Base-by-base conservation (phyloP, 2,113 vertebrate species). In the Emydura subglobosa region DNA sequence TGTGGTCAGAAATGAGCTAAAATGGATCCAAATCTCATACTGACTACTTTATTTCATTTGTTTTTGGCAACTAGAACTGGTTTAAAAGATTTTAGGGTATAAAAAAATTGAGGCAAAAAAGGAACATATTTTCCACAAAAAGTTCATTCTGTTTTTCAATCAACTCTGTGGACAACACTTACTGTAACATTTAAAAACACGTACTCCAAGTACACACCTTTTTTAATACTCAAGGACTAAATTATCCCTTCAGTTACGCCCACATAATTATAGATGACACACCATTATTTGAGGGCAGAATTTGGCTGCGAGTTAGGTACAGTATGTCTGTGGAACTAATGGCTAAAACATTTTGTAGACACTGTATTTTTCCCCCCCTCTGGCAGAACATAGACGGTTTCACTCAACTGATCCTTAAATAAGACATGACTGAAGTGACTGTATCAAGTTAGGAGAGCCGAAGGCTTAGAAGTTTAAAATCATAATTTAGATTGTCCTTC, bases 281-380 rank as follows among this genome's bases (percentile, higher is more conserved):
- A 0, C 59, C 47, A 79, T 57, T 95, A 93, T 94, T 83, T 83
- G 49, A 87, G 82, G n/a, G 79, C 49, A 90, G 89, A 88, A 94
- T 94, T 91, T 94, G 47, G 16, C 93, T 96, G 39, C 54, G 79
- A 85, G 47, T 88, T 95, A 96, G 74, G 78, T 90, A 84, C 74
- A 81, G 13, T 39, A 59, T 85, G n/a, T 95, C 89, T 96, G 50
- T 89, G 53, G 85, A 96, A 92, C 80, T 94, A 95, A 93, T 85
- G 47, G 29, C 83, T 93, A 10, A 87, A 91, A 74, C 88, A 86
- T 80, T 91, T 93, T 88, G 89, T 96, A 78, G 29, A 78, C 24
- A 47, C 42, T 9, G 27, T 53, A 59, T 29, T 79, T 21, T 65
- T 83, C 57, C 79, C 1, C 72, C 72, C 87, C 85, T 93, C 27